phyloP scores from a whole-genome alignment of 64 coral and sea anemone genomes.

The Dendrophyllia cribrosa region DNA sequence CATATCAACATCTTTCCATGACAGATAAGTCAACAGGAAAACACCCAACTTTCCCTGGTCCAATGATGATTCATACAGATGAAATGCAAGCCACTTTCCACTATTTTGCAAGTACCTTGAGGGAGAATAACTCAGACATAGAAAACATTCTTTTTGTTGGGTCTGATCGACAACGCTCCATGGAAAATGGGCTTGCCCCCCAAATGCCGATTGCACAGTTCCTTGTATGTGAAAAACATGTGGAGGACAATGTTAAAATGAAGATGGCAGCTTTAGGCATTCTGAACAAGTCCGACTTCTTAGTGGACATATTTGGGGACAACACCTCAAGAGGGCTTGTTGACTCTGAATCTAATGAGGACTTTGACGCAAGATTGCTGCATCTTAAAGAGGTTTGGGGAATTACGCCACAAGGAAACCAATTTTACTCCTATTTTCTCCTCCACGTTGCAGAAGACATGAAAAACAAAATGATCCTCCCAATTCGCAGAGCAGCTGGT shows the following conservation, averaged over 20 bases:
- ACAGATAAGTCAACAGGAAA: conserved; percentile 25
- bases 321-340: conserved; percentile 40
- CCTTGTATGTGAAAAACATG: conserved; percentile 51
- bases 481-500: conserved; percentile 32
- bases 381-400: conserved; percentile 32
- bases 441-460: conserved; percentile 51
- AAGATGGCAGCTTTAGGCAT: conserved; percentile 41
- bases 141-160: conserved; percentile 31
- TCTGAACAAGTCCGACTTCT: conserved; percentile 5
- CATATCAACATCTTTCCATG: conserved; percentile 48
- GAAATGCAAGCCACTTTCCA: conserved; percentile 29
- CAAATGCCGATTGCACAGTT: conserved; percentile 24
- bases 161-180: conserved; percentile 17
- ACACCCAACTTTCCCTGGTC: conserved; percentile 52
- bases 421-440: conserved; percentile 45
- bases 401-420: conserved; percentile 33
- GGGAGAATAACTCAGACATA: conserved; percentile 17
- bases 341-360: conserved; percentile 48
- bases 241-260: conserved; percentile 47
- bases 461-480: conserved; percentile 62
- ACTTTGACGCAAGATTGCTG: conserved; percentile 23
- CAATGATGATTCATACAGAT: conserved; percentile 29
- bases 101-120: conserved; percentile 53
- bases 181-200: conserved; percentile 27
- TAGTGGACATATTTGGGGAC: conserved; percentile 39